Conservation (phyloP, 2,888 invertebrate genomes). For the Pseudoips prasinana region DNA sequence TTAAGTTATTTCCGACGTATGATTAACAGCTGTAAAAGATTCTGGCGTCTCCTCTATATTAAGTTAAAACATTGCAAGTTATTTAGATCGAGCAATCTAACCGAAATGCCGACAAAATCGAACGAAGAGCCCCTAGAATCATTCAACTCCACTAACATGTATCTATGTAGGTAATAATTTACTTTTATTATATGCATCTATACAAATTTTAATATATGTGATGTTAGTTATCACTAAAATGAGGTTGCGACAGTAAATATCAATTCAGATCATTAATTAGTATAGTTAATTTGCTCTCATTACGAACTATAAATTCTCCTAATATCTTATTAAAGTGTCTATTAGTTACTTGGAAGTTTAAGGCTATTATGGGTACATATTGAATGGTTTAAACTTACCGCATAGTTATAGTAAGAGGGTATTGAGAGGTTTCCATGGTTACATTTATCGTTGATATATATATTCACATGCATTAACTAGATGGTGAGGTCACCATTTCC, state of each 20-base stretch:
- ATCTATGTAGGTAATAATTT: slow-evolving; percentile 66
- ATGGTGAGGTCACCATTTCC: slow-evolving; percentile 25
- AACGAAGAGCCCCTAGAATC: slow-evolving; percentile 30
- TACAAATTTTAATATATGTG: slow-evolving; percentile 7
- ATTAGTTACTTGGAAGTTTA: too few species aligned
- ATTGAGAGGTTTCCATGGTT: too few species aligned
- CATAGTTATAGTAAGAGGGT: too few species aligned
- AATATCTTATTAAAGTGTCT: too few species aligned
- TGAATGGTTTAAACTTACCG: too few species aligned
- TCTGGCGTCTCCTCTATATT: slow-evolving; percentile 13
- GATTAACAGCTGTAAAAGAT: slow-evolving; percentile 21
- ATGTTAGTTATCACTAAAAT: slow-evolving; percentile 17
- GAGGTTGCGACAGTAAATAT: slow-evolving; percentile 24
- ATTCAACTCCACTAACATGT: slow-evolving; percentile 41
- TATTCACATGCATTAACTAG: slow-evolving; percentile 9
- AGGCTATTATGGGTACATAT: too few species aligned
- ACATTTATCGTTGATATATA: too few species aligned
- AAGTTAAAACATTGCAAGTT: slow-evolving; percentile 14
- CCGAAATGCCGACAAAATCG: slow-evolving; percentile 13
- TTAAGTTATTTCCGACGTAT: slow-evolving; percentile 33
- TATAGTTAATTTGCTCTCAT: too few species aligned
- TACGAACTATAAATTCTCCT: too few species aligned
- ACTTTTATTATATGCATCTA: slow-evolving; percentile 19
- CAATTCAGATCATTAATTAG: slow-evolving; percentile 4
- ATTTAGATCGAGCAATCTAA: slow-evolving; percentile 5